These are phyloP conservation scores for Crocallis elinguaria DNA, from an alignment of 2,888 invertebrate genomes.

Conservation along the genomic window DNA sequence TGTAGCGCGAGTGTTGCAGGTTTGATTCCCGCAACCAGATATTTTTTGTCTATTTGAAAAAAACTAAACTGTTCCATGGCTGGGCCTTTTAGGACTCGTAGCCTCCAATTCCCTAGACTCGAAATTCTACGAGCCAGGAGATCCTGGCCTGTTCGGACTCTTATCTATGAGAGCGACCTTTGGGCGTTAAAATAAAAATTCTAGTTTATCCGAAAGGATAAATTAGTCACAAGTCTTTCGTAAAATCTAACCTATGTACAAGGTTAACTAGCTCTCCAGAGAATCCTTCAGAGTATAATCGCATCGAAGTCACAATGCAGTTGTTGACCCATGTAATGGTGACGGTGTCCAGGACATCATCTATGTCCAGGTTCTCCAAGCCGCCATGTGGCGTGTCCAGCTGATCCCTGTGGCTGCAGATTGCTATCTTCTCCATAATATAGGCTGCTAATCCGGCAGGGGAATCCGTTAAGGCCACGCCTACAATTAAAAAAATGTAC, in stretches of 20 bases:
- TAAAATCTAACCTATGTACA: conserved; percentile 59
- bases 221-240: too few species aligned
- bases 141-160: too few species aligned
- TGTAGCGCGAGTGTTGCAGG: too few species aligned
- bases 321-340: conserved; percentile 93
- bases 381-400: conserved; percentile 87
- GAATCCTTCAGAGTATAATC: conserved; percentile 89
- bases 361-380: conserved; percentile 85
- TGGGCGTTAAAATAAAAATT: too few species aligned
- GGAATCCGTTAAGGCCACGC: conserved; percentile 88
- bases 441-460: conserved; percentile 95
- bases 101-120: too few species aligned
- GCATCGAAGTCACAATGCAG: conserved; percentile 90
- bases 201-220: too few species aligned
- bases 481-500: conserved; percentile 59
- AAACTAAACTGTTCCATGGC: too few species aligned
- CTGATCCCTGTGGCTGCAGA: conserved; percentile 86
- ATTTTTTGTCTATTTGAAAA: too few species aligned
- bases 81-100: too few species aligned
- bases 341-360: conserved; percentile 91
- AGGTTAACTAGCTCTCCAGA: conserved; percentile 47
- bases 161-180: too few species aligned
- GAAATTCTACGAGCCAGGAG: too few species aligned
- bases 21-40: too few species aligned
- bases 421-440: conserved; percentile 94